These are phyloP conservation scores for Ascaphus truei DNA, from an alignment of 2,113 vertebrate genomes.

Conservation along the genomic window DNA sequence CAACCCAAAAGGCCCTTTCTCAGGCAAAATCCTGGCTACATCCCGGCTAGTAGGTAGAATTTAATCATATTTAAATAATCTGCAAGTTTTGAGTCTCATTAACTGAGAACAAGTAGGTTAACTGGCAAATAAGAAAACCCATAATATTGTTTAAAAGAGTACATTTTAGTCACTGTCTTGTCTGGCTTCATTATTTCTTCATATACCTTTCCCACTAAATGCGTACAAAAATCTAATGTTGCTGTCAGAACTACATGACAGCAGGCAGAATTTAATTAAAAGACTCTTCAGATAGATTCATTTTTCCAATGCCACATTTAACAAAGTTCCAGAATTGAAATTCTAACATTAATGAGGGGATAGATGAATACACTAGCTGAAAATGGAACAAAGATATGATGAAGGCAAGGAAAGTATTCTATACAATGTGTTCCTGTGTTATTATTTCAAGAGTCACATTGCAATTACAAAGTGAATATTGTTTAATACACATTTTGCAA, in stretches of 20 bases:
- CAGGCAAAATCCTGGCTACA: too few species aligned
- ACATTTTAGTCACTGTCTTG: neutral
- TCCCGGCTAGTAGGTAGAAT: too few species aligned
- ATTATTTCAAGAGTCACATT: too few species aligned
- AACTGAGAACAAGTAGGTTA: neutral
- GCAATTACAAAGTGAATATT: too few species aligned
- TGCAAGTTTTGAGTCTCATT: neutral
- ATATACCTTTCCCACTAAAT: conserved; percentile 8
- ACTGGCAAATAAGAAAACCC: too few species aligned
- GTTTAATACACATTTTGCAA: too few species aligned
- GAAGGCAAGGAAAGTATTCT: neutral
- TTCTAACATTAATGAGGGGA: conserved; percentile 2
- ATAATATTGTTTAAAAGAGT: neutral
- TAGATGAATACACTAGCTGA: neutral
- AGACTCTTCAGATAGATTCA: conserved; percentile 29
- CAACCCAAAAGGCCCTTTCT: too few species aligned
- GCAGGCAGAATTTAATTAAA: conserved; percentile 30
- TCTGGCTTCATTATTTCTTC: conserved; percentile 12
- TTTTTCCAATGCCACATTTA: conserved; percentile 30
- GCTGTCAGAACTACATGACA: conserved; percentile 29
- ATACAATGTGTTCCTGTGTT: neutral
- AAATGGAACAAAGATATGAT: neutral
- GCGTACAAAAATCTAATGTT: conserved; percentile 20
- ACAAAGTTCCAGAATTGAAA: conserved; percentile 24
- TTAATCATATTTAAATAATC: too few species aligned